A percentile compares a stretch with the other conserved stretches of the same genome.
Evolutionary conservation across 2,797 vertebrate genomes (phyloP).

Genomic region (Melopsittacus undulatus): DNA sequence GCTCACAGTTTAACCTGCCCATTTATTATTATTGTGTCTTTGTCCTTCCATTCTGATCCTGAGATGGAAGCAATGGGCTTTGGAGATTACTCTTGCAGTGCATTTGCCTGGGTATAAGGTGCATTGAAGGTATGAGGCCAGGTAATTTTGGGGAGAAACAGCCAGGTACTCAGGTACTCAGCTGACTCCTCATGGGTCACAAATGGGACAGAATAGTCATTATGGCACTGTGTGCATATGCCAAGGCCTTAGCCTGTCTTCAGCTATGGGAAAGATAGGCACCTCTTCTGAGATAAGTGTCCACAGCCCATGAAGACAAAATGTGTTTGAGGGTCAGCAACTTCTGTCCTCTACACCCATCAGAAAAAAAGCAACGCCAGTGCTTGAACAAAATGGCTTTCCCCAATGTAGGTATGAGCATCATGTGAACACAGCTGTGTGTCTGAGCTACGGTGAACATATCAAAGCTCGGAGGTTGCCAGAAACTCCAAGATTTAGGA

Average conservation of each 20-base stretch:
- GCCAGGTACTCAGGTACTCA: neutral
- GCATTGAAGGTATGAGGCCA: neutral
- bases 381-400: neutral
- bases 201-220: neutral
- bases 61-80: neutral
- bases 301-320: neutral
- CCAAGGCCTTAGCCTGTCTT: neutral
- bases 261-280: neutral
- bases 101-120: neutral
- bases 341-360: neutral
- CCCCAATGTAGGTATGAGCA: neutral
- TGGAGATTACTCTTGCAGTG: neutral
- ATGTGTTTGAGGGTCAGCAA: neutral
- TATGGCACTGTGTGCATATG: neutral
- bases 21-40: neutral
- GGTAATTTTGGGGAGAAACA: neutral
- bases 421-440: neutral
- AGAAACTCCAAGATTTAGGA: neutral
- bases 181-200: neutral
- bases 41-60: neutral
- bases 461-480: neutral
- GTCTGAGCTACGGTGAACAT: neutral
- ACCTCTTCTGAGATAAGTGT: neutral
- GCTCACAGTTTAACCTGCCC: neutral
- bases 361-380: neutral